Conservation (phyloP, 2,888 invertebrate genomes). For the Phengaris alcon region DNA sequence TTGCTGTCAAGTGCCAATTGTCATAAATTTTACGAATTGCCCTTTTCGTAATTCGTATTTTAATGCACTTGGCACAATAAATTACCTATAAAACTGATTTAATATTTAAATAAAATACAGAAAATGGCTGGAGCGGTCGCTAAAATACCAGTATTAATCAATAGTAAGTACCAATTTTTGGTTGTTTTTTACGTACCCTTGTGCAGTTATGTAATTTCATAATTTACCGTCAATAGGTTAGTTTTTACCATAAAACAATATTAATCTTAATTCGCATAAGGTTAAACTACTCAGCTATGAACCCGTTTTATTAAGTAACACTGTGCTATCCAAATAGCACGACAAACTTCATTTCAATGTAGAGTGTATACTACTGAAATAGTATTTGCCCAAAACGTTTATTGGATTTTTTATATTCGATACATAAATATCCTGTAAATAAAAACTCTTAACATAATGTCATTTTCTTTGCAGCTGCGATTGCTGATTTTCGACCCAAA, state of each 20-base stretch:
- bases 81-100: constrained; percentile 49
- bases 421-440: neutral
- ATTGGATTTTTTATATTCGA: neutral
- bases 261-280: neutral
- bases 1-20: neutral
- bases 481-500: constrained; percentile 83
- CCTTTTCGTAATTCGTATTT: neutral
- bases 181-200: constrained; percentile 38
- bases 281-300: neutral
- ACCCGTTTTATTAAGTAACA: neutral
- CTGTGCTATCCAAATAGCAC: neutral
- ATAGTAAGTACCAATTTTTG: constrained; percentile 57
- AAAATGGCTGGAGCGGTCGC: constrained; percentile 66
- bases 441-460: neutral
- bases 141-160: constrained; percentile 62
- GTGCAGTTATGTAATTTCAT: constrained; percentile 63
- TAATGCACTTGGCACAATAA: constrained; percentile 40
- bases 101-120: constrained; percentile 43
- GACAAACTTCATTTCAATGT: constrained; percentile 23
- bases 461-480: constrained; percentile 66
- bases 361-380: neutral
- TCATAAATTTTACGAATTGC: neutral
- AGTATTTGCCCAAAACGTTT: neutral
- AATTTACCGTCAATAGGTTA: constrained; percentile 39
- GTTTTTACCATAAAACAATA: constrained; percentile 28